Conservation (phyloP, 2,113 vertebrate genomes). For the Grammomys surdaster region DNA sequence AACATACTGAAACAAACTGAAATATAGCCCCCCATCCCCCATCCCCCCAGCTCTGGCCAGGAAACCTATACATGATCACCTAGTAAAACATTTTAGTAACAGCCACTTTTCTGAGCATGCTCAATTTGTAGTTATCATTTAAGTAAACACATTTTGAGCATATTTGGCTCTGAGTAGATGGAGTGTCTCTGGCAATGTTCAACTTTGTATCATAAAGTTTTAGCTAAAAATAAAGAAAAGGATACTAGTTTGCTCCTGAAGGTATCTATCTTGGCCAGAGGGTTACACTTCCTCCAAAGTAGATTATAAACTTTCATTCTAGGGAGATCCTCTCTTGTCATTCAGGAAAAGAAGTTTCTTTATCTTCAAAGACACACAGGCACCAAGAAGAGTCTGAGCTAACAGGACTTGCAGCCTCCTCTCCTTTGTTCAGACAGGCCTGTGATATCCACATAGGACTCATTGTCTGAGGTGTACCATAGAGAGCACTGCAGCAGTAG, state of each 20-base stretch:
- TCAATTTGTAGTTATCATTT: neutral
- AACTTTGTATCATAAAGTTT: neutral
- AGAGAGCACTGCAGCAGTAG: neutral
- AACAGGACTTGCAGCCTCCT: no score
- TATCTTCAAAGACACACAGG: neutral
- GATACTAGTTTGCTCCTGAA: neutral
- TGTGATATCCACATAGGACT: rapidly evolving
- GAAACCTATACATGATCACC: neutral
- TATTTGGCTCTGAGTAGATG: neutral
- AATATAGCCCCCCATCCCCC: no score
- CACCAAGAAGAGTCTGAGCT: neutral
- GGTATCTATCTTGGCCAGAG: neutral
- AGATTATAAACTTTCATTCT: neutral
- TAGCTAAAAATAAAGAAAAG: neutral
- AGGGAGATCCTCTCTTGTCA: neutral
- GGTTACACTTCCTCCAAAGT: neutral
- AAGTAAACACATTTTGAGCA: neutral
- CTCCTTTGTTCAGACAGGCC: no score
- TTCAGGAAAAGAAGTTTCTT: neutral
- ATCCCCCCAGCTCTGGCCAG: no score
- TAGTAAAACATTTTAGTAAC: neutral
- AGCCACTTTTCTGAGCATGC: neutral
- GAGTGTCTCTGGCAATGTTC: neutral
- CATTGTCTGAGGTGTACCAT: no score
- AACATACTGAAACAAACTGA: no score